Percentiles rank a stretch among this genome's conserved stretches.
Evolutionary conservation across 2,888 invertebrate genomes (phyloP).

Genomic region (Zonitis immaculata): DNA sequence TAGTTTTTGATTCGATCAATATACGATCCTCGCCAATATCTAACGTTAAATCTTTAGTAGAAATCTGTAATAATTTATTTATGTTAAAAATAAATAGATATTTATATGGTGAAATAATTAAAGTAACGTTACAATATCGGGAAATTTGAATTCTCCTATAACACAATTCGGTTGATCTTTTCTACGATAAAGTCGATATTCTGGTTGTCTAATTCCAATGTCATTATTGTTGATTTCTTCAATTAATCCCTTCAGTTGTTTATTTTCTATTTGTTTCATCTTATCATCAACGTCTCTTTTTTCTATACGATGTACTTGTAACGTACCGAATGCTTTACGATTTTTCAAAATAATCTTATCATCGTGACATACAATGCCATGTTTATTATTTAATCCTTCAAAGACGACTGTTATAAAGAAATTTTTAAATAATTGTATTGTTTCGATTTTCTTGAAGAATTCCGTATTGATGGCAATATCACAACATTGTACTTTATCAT

Average conservation of each 20-base stretch:
- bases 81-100: neutral
- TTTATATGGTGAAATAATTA: too few species aligned
- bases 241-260: conserved; percentile 30
- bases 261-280: conserved; percentile 36
- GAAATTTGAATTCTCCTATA: conserved; percentile 60
- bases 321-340: conserved; percentile 66
- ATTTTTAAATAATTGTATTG: conserved; percentile 65
- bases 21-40: conserved; percentile 74
- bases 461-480: conserved; percentile 79
- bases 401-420: conserved; percentile 77
- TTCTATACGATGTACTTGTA: conserved; percentile 71
- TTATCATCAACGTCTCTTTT: conserved; percentile 58
- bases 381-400: conserved; percentile 76
- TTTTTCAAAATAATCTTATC: conserved; percentile 67
- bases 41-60: conserved; percentile 59
- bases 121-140: conserved; percentile 51
- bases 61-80: conserved; percentile 48
- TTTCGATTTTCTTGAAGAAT: conserved; percentile 72
- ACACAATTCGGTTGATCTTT: conserved; percentile 55
- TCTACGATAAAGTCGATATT: conserved; percentile 57
- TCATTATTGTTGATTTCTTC: conserved; percentile 37
- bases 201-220: conserved; percentile 47
- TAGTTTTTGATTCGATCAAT: conserved; percentile 59
- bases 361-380: conserved; percentile 63
- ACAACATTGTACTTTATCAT: conserved; percentile 67